Base-by-base conservation (phyloP, 2,888 invertebrate genomes). In the Cantharis nigra region DNA sequence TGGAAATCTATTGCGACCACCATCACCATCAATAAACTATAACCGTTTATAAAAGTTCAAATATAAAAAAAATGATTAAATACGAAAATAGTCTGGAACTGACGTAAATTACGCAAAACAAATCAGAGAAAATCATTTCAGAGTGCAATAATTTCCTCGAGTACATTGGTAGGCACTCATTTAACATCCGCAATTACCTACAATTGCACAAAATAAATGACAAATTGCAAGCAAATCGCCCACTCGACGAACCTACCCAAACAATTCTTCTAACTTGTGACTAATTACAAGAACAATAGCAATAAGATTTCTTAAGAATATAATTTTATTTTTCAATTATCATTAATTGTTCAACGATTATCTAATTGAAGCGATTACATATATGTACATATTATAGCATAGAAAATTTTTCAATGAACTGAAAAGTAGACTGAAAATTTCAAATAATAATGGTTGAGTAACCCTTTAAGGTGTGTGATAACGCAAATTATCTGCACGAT, bases 191-290 rank as follows among this genome's bases (percentile, higher is more conserved):
- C 28, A 69, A 73, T 73, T 62, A 69, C 62, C 20, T 49, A 73
- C 73, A 73, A 73, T 73, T 69, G 69, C 33, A 73, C 62, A 73
- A 73, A 73, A 62, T 62, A 62, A 73, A 73, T 69, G 73, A 73
- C 69, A 69, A 26, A 73, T 73, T 73, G 26, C 73, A 28, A 73
- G 62, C 63, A 63, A 73, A 73, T 69, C 73, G 62, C 73, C 73
- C 33, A 73, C 69, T 69, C 62, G 28, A 7, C n/a, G 16, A 26
- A 49, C 70, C 65, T 67, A 67, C 65, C 65, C 65, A 67, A 65
- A 67, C 49, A 49, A 49, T 49, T n/a, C 49, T 49, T 49, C n/a
- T 49, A n/a, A 49, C 49, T 49, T 49, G 49, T 49, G 49, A 49
- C 49, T 49, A 49, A 49, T 49, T 49, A 9, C 49, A n/a, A 49